Base-by-base conservation (phyloP, 2,113 vertebrate species). In the Dascyllus trimaculatus region DNA sequence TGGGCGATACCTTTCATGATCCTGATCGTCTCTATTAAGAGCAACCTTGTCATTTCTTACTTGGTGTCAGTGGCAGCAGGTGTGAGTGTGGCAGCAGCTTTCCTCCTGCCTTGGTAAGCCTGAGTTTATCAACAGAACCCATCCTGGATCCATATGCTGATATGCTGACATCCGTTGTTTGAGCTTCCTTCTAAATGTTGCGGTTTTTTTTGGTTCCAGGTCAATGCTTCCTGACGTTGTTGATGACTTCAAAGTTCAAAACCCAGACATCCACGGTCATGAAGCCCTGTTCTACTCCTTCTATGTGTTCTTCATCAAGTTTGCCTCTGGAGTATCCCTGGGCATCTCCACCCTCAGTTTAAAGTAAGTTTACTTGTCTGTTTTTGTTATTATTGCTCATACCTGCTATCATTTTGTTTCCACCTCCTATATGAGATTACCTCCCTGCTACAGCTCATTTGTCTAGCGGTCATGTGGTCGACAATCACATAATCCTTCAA, bases 211-310 rank as follows among this genome's bases (percentile, higher is more conserved):
- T 58, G 21, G 49, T 18, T 45, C 0, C 87, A 98, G 98, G 98
- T 99, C 97, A 14, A 99, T 99, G 97, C 94, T 98, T 78, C 97
- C 97, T 0, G 98, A 99, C 0, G 97, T 97, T 4, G 81, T 99
- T 3, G 98, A 99, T 0, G 96, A 99, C 91, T 99, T 99, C 93
- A 96, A 96, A 84, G 88, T 99, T 64, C 95, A 95, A 80, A 95
- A 98, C 45, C 96, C 97, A 0, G 71, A 93, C 8, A 89, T 94
- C 59, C 91, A 57, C 0, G 96, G 97, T 32, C 95, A 97, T 0
- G 98, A 99, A 86, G 96, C 98, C 15, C 96, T 99, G 72, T 99
- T 99, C 92, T 99, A 97, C 93, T 99, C 97, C 38, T 99, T 97
- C 90, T 99, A 98, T 0, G 97, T 99, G 72, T 99, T 99, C 94